Percentiles rank a stretch among this genome's conserved stretches.
Evolutionary conservation across 2,113 vertebrate species (phyloP).

Genomic region (Ranitomeya imitator): DNA sequence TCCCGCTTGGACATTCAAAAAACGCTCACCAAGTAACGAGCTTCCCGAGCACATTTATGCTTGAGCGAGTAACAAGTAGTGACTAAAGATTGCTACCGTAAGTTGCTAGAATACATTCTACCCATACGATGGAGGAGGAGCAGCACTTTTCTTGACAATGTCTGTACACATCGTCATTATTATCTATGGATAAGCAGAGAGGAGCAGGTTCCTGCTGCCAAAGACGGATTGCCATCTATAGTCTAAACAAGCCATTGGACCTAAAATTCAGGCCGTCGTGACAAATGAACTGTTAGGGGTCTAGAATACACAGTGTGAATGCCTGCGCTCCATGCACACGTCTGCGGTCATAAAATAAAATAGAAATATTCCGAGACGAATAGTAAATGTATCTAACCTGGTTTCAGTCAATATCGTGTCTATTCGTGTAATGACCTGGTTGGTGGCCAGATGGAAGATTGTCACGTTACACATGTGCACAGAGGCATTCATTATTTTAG

Average conservation of each 20-base stretch:
- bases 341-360: not conserved
- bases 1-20: no score
- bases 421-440: not conserved
- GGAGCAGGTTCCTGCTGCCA: not conserved
- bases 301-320: slow-evolving; percentile 1
- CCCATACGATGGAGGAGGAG: not conserved
- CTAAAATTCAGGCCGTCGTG: not conserved
- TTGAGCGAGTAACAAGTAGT: no score
- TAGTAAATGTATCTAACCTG: not conserved
- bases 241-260: slow-evolving; percentile 11
- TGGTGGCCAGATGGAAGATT: not conserved
- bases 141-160: not conserved
- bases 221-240: not conserved
- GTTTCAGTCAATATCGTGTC: not conserved
- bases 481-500: not conserved
- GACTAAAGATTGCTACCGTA: not conserved
- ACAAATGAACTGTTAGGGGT: slow-evolving; percentile 17
- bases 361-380: not conserved
- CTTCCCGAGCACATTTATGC: no score
- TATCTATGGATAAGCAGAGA: slow-evolving; percentile 24
- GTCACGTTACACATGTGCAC: not conserved
- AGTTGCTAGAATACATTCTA: not conserved
- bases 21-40: no score
- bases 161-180: not conserved
- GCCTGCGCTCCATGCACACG: not conserved